Base-by-base conservation (phyloP, 1,140 invertebrate genomes). In the Glomeris maerens region DNA sequence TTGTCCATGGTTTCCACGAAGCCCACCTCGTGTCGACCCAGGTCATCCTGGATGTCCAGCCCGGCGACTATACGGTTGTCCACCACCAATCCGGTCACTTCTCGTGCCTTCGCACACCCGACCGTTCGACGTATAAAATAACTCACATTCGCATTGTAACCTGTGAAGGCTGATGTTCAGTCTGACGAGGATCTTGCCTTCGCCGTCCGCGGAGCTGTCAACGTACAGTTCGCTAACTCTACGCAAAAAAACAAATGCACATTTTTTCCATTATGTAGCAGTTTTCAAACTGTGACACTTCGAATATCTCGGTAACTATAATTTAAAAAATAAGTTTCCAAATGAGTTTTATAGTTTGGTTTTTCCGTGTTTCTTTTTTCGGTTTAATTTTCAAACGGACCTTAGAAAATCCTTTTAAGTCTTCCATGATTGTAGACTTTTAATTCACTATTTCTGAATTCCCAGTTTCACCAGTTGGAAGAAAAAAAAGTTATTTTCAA, bases 1-100 rank as follows among this genome's bases (percentile, higher is more conserved):
- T 78, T 78, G 13, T 66, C 58, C 10, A 71, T 76, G 56, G 78
- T 73, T 51, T 77, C 73, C 25, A 75, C 64, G 64, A 75, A 76
- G 10, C 77, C 77, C 20, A 79, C 76, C 62, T 79, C 77, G 64
- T 79, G 77, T 52, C 77, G 59, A 1, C 77, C 77, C 62, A 75
- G 69, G 50, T 78, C 75, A 67, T 79, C 77, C 61, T 78, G 75
- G 52, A 78, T 78, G 57, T 78, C 76, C 28, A 79, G 58, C 22
- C 76, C 76, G 44, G 76, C 49, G 64, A 67, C 76, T 78, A 55
- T 52, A n/a, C n/a, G n/a, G n/a, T n/a, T n/a, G n/a, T n/a, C n/a
- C 59, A 53, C 29, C 2, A 10, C 27, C 53, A 42, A 42, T 42
- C 5, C 5, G 17, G 40, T 36, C 17, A 10, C 40, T 21, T 7